These are phyloP conservation scores for Caenorhabditis japonica DNA, from an alignment of 2,888 invertebrate species.

Conservation along the genomic window DNA sequence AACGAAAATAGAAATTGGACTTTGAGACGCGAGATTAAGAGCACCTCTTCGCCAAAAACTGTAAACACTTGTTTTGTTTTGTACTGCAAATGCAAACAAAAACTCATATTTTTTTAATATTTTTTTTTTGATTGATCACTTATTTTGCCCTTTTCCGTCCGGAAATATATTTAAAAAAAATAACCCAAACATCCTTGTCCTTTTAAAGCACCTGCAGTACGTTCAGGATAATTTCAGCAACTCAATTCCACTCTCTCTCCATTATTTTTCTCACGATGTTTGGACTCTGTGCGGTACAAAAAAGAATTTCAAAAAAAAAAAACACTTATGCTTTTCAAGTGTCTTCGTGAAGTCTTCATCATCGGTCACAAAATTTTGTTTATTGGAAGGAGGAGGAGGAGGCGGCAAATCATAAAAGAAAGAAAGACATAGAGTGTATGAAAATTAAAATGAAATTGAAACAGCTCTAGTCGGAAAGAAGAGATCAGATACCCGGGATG, in stretches of 20 bases:
- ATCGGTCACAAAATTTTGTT: conserved; percentile 15
- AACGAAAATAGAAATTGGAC: conserved; percentile 19
- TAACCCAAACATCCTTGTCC: too few relatives aligned
- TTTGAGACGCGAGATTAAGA: conserved; percentile 14
- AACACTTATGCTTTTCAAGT: conserved; percentile 27
- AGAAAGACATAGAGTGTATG: too few relatives aligned
- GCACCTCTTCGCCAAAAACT: conserved; percentile 1
- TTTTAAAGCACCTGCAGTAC: not conserved
- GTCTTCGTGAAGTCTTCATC: conserved; percentile 20
- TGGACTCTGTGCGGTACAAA: not conserved
- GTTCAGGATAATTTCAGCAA: not conserved
- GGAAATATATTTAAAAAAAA: too few relatives aligned
- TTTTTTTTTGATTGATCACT: too few relatives aligned
- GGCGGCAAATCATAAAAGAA: conserved; percentile 4
- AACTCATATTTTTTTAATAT: too few relatives aligned
- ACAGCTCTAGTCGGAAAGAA: not conserved
- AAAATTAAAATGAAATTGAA: too few relatives aligned
- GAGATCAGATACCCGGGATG: conserved; percentile 32
- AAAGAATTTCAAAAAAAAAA: too few relatives aligned
- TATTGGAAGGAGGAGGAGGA: not conserved
- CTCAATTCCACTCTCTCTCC: conserved; percentile 1
- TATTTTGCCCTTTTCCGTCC: not conserved
- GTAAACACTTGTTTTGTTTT: conserved; percentile 13
- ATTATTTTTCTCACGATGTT: conserved; percentile 6
- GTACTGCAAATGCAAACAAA: too few relatives aligned